Base-by-base conservation (phyloP, 2,797 vertebrate genomes). In the Phyllotis vaccarum region DNA sequence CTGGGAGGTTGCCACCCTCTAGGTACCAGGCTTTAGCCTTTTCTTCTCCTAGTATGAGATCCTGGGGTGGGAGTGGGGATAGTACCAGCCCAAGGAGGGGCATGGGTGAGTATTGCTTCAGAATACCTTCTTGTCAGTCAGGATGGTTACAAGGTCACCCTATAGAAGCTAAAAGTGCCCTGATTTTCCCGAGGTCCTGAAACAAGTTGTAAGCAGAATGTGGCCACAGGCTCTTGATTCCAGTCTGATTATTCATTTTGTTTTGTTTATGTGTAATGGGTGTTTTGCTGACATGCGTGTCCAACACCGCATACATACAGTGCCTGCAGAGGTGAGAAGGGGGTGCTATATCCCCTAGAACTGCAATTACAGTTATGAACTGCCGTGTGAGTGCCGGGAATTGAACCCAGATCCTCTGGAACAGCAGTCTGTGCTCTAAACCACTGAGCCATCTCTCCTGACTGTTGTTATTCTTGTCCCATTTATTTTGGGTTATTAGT, bases 401-500 rank as follows among this genome's bases (percentile, higher is more conserved):
- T 64, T 2, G 58, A 83, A 83, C 19, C 27, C 16, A 12, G 81
- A 17, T 62, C 58, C 27, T 46, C 40, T 34, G 27, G 58, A 62
- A 43, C 56, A 46, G 9, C 14, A 31, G 13, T 24, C 68, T 72
- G 4, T 43, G 11, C 27, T 49, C 43, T 31, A 46, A 76, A 76
- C 13, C 43, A 60, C 37, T 62, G 56, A 62, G 27, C 80, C 40
- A 60, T 62, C 27, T 82, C 80, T 46, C 58, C 56, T 43, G 40
- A 13, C 62, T 24, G 46, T 34, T 16, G 5, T 88, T 19, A 0
- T 91, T 76, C 49, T 70, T 83, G 58, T 88, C 92, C 78, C 68
- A 78, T 86, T 89, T 90, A 70, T 85, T 87, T 85, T 93, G 6
- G 27, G 58, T 60, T 96, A 85, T 94, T 92, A 96, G 96, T 97